A percentile compares a stretch with the other conserved stretches of the same genome.
phyloP scores from a whole-genome alignment of 1,140 invertebrate species.

The Atta colombica region DNA sequence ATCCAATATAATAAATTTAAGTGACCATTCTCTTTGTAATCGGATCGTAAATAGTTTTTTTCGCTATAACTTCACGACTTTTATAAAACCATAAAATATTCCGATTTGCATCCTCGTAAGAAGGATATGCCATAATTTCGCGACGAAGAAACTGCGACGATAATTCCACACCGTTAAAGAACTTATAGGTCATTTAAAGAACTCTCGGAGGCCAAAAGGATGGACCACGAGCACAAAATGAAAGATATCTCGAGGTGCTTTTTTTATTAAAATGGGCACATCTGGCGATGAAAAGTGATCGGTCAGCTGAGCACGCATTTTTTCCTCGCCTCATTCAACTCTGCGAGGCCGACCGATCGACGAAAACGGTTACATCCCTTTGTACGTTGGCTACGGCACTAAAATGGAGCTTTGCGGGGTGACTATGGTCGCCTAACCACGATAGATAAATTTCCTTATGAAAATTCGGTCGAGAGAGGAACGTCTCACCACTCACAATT shows the following conservation, averaged over 20 bases:
- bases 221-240: constrained; percentile 2
- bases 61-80: background rate
- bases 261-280: constrained; percentile 79
- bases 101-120: constrained; percentile 34
- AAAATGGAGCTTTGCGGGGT: constrained; percentile 73
- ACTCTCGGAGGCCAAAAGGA: constrained; percentile 49
- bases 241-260: constrained; percentile 61
- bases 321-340: constrained; percentile 60
- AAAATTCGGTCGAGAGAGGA: constrained; percentile 75
- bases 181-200: constrained; percentile 72
- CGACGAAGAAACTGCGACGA: constrained; percentile 9
- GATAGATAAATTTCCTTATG: constrained; percentile 82
- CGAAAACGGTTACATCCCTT: constrained; percentile 47
- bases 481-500: constrained; percentile 72
- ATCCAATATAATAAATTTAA: background rate
- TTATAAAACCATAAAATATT: constrained; percentile 47
- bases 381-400: constrained; percentile 47
- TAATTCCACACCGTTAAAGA: constrained; percentile 58
- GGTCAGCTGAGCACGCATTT: constrained; percentile 76
- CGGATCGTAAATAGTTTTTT: constrained; percentile 21
- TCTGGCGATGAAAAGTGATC: constrained; percentile 69
- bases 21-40: background rate
- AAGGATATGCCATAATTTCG: constrained; percentile 34
- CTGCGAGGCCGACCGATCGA: constrained; percentile 18
- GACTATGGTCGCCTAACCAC: background rate